Percentiles rank a stretch among this genome's conserved stretches.
These are phyloP conservation scores for Eurystomus gularis DNA, from an alignment of 2,113 vertebrate genomes.

Conservation along the genomic window DNA sequence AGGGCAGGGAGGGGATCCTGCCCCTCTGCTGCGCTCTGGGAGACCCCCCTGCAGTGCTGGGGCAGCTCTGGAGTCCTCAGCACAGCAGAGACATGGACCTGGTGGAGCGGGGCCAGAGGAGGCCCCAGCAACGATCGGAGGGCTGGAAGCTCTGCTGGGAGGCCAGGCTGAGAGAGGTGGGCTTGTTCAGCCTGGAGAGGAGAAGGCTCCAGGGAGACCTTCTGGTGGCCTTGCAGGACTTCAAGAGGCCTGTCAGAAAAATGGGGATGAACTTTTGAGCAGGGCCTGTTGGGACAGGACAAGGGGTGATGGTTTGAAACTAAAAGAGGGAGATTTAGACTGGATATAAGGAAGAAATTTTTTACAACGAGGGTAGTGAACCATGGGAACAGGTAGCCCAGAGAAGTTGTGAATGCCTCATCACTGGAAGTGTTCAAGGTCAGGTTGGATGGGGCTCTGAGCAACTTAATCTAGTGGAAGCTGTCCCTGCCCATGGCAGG, in stretches of 20 bases:
- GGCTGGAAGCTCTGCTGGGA: background rate
- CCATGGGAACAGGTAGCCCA: background rate
- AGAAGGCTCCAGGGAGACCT: background rate
- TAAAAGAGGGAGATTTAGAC: background rate
- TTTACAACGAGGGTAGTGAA: background rate
- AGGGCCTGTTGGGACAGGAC: background rate
- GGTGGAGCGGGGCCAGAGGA: background rate
- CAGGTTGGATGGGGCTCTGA: background rate
- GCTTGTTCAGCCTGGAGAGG: no score
- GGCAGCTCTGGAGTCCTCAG: no score
- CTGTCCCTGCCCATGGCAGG: background rate
- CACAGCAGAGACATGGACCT: background rate
- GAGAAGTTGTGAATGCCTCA: background rate
- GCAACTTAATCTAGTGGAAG: background rate
- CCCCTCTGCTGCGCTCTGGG: no score
- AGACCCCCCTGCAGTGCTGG: no score
- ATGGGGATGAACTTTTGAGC: background rate
- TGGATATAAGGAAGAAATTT: background rate
- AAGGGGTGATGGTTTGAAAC: background rate
- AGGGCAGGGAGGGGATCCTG: no score
- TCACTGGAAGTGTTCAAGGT: background rate
- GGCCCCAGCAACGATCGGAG: background rate
- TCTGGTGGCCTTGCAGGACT: background rate
- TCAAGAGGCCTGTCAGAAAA: background rate
- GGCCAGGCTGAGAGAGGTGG: background rate